Evolutionary conservation across 2,113 vertebrate species (phyloP).

Genomic region (Oncorhynchus nerka): DNA sequence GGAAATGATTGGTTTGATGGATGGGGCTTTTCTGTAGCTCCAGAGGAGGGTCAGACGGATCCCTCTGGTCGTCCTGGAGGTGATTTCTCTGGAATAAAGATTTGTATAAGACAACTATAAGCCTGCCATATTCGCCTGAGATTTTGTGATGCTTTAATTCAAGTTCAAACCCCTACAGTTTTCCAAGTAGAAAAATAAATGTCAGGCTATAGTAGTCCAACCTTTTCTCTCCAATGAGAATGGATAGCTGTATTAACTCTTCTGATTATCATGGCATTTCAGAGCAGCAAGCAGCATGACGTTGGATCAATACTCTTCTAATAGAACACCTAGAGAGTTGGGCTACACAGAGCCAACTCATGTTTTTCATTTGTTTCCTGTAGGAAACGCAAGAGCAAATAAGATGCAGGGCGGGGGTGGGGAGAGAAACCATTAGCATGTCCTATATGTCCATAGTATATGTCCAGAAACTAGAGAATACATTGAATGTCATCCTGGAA

Average conservation of each 20-base stretch:
- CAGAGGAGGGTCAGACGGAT: background rate
- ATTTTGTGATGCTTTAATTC: slow-evolving; percentile 25
- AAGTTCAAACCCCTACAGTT: slow-evolving; percentile 29
- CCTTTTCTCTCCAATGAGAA: slow-evolving; percentile 61
- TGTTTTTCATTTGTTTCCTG: slow-evolving; percentile 60
- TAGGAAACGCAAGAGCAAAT: slow-evolving; percentile 40
- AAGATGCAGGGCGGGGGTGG: slow-evolving; percentile 27
- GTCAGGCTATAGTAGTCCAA: slow-evolving; percentile 44
- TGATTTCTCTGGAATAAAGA: slow-evolving; percentile 30
- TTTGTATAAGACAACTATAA: slow-evolving; percentile 25
- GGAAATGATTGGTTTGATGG: background rate
- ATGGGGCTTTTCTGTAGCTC: background rate
- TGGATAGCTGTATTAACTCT: slow-evolving; percentile 64
- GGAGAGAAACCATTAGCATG: slow-evolving; percentile 29
- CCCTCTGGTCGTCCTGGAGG: background rate
- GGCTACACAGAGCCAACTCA: slow-evolving; percentile 33
- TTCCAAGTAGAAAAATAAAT: slow-evolving; percentile 49
- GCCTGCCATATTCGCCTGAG: slow-evolving; percentile 20
- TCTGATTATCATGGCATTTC: slow-evolving; percentile 66
- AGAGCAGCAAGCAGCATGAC: slow-evolving; percentile 40
- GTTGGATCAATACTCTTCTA: slow-evolving; percentile 66
- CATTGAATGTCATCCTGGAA: slow-evolving; percentile 40
- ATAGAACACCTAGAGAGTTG: slow-evolving; percentile 57
- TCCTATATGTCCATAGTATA: slow-evolving; percentile 12
- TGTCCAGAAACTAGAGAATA: slow-evolving; percentile 50